phyloP scores from a whole-genome alignment of 2,888 invertebrate species.

The Iphiclides podalirius region DNA sequence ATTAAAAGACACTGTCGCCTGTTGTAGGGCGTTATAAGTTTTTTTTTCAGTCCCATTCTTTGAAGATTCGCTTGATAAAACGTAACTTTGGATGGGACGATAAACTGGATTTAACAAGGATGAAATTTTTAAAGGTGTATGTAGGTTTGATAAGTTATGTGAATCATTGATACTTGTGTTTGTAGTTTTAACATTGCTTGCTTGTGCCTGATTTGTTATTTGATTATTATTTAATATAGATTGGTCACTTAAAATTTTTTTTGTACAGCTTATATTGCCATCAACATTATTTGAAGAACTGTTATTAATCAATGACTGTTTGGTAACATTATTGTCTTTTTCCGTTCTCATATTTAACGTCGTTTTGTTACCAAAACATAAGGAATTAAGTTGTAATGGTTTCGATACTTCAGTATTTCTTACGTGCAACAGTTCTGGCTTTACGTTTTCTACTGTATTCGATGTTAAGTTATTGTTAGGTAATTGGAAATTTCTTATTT shows the following conservation, averaged over 20 bases:
- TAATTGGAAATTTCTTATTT: background rate
- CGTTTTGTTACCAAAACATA: too few species aligned
- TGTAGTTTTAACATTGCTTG: background rate
- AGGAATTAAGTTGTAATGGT: too few species aligned
- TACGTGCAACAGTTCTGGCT: background rate
- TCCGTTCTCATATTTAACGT: too few species aligned
- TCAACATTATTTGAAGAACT: background rate
- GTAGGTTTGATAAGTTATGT: conserved; percentile 26
- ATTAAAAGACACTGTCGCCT: conserved; percentile 1
- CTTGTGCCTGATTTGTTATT: background rate
- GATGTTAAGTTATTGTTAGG: background rate
- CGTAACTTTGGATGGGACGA: conserved; percentile 34
- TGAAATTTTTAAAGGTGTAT: conserved; percentile 62
- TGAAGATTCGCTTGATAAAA: background rate
- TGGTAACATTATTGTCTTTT: background rate
- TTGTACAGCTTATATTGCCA: background rate
- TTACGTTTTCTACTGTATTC: background rate
- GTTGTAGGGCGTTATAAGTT: conserved; percentile 2
- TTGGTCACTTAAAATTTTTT: background rate
- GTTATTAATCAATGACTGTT: background rate
- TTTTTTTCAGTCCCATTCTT: conserved; percentile 1
- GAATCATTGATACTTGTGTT: too few species aligned
- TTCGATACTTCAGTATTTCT: background rate
- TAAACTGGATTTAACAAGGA: conserved; percentile 45
- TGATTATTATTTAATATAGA: background rate